Conservation (phyloP, 2,113 vertebrate genomes). For the Oreochromis aureus region DNA sequence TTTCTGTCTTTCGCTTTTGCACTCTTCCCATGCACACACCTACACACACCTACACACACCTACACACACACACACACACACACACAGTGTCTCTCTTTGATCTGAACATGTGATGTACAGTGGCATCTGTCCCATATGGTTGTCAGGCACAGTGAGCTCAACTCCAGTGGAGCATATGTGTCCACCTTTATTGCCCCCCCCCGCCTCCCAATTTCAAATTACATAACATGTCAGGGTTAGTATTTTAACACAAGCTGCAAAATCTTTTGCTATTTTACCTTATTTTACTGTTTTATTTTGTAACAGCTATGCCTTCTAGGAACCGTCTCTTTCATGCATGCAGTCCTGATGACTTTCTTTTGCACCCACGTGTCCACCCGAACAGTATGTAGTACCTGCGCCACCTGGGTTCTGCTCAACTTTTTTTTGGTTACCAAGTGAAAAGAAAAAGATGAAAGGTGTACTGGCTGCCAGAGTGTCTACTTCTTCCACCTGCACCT, state of each 20-base stretch:
- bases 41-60: background rate
- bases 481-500: background rate
- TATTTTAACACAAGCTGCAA: background rate
- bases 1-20: background rate
- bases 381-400: background rate
- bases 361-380: background rate
- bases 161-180: conserved; percentile 32
- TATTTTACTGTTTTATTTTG: background rate
- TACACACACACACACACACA: background rate
- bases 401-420: background rate
- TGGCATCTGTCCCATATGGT: conserved; percentile 43
- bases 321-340: background rate
- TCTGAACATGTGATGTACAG: background rate
- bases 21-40: background rate
- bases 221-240: conserved; percentile 25
- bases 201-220: conserved; percentile 6
- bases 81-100: conserved; percentile 30
- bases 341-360: background rate
- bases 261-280: background rate
- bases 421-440: background rate
- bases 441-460: background rate
- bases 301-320: background rate
- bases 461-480: background rate
- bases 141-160: background rate
- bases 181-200: background rate